Base-by-base conservation (phyloP, 1,140 invertebrate genomes). In the Heterodera carotae region DNA sequence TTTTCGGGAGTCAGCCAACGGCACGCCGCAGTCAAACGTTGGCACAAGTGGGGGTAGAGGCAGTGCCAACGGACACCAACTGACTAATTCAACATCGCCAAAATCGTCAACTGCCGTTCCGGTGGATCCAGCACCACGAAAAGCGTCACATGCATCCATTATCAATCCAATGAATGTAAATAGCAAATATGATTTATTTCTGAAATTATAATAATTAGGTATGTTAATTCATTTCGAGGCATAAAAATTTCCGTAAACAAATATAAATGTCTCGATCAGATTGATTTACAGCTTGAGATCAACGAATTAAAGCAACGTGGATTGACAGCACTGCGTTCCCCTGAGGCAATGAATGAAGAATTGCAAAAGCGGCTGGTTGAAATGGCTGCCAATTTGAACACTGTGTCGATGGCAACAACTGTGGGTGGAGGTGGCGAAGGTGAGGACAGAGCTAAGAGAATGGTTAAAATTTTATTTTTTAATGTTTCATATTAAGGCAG, bases 51-150 rank as follows among this genome's bases (percentile, higher is more conserved):
- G 71, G 29, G 71, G 59, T 22, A 62, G 64, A n/a, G 56, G 56
- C 64, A 34, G 33, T 56, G 64, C 33, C 48, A 74, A 64, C 71
- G 64, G 27, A 33, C 71, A 74, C n/a, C 56, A 62, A 29, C 31
- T 74, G 53, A 22, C 33, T 8, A 64, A 43, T 29, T 79, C 78
- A 22, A n/a, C 64, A 36, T 79, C 78, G 29, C 78, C 78, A 2
- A 79, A 79, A 36, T 48, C 78, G 33, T 62, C 31, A 18, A 62
- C 48, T 60, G 71, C 36, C 15, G 69, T 79, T 0, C 78, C 78
- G 12, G 76, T 79, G 31, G 78, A 79, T 59, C 78, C 78, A 22
- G 78, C 78, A 39, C 78, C 78, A n/a, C 67, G 78, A 29, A 79
- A 79, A 34, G 53, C 22, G 33, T 60, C 71, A n/a, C 71, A 62